phyloP scores from a whole-genome alignment of 2,888 invertebrate genomes.

The Cerastis leucographa region DNA sequence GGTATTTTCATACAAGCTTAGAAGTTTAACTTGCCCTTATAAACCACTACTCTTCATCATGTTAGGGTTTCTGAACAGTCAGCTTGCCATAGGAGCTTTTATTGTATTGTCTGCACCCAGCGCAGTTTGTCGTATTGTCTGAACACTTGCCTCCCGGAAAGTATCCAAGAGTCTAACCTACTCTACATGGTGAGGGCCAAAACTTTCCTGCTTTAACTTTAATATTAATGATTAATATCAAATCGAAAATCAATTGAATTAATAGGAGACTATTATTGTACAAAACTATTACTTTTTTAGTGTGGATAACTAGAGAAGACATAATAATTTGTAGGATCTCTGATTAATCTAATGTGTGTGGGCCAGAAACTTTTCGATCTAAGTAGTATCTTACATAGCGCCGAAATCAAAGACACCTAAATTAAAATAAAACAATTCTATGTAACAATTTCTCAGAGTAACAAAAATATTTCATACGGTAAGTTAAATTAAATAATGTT shows the following conservation, averaged over 20 bases:
- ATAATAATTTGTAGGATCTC: no score
- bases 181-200: not conserved
- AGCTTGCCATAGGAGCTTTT: not conserved
- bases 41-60: not conserved
- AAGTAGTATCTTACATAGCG: not conserved
- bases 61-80: not conserved
- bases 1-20: not conserved
- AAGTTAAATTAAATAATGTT: constrained; percentile 54
- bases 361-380: no score
- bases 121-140: not conserved
- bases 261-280: no score
- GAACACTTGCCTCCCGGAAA: not conserved
- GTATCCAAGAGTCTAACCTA: not conserved
- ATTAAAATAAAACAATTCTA: not conserved
- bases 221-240: no score
- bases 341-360: no score
- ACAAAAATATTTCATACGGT: constrained; percentile 41
- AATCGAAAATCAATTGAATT: no score
- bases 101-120: not conserved
- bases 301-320: no score
- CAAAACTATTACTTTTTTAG: no score
- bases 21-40: not conserved
- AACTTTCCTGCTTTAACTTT: no score
- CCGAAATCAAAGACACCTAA: not conserved
- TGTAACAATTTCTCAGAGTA: not conserved